Evolutionary conservation across 2,113 vertebrate species (phyloP).

Genomic region (Poicephalus meyeri): DNA sequence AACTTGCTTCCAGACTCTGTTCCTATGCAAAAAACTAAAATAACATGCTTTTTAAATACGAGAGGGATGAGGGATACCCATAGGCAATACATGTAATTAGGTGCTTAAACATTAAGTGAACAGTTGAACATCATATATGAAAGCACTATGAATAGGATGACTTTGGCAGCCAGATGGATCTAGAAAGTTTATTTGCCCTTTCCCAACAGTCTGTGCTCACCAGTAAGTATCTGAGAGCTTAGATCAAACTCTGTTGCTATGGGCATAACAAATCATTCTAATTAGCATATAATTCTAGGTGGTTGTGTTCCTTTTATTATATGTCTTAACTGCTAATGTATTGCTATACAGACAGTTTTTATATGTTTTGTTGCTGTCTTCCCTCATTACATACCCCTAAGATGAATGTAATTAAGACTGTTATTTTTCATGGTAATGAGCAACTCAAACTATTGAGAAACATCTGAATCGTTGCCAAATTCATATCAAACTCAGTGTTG

Average conservation of each 20-base stretch:
- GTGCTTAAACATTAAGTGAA: background rate
- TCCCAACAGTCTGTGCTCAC: background rate
- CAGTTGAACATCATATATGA: background rate
- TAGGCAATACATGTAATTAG: background rate
- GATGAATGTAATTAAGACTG: constrained; percentile 28
- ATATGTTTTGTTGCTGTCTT: constrained; percentile 55
- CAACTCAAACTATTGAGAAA: constrained; percentile 16
- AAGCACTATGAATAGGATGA: background rate
- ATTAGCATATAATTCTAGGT: constrained; percentile 56
- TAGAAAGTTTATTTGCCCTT: background rate
- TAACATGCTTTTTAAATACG: background rate
- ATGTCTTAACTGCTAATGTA: constrained; percentile 48
- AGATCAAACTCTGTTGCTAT: constrained; percentile 3
- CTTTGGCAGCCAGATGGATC: background rate
- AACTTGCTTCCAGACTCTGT: background rate
- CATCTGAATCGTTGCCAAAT: constrained; percentile 8
- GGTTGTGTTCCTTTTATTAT: constrained; percentile 54
- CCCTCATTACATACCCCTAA: constrained; percentile 42
- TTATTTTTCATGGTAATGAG: constrained; percentile 66
- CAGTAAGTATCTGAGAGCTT: background rate
- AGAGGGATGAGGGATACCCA: background rate
- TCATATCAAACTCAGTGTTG: constrained; percentile 5
- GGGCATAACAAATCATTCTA: constrained; percentile 38
- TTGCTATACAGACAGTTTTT: constrained; percentile 40
- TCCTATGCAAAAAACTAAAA: background rate